Conservation (phyloP, 2,113 vertebrate species). For the Myotis davidii region DNA sequence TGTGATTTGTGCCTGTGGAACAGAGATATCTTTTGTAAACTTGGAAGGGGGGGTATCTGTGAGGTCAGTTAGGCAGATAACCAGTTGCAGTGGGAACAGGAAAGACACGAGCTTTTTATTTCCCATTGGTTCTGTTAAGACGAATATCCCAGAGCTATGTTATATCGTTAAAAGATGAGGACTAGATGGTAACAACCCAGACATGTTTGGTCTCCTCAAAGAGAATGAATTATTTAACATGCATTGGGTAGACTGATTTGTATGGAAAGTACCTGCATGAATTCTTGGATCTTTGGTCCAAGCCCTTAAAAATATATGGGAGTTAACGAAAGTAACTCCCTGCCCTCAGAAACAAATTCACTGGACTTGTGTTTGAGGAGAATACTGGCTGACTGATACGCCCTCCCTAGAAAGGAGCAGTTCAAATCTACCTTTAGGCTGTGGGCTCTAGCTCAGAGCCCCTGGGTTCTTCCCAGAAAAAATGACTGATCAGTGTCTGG, state of each 20-base stretch:
- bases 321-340: neutral
- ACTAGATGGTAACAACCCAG: neutral
- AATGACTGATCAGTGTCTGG: neutral
- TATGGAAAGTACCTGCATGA: neutral
- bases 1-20: neutral
- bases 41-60: neutral
- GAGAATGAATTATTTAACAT: slow-evolving; percentile 22
- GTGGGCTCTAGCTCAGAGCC: neutral
- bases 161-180: neutral
- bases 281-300: slow-evolving; percentile 16
- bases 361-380: neutral
- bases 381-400: neutral
- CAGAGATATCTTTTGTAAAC: neutral
- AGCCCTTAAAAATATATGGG: neutral
- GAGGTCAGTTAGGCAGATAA: neutral
- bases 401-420: neutral
- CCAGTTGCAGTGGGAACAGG: neutral
- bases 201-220: neutral
- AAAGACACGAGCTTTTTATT: neutral
- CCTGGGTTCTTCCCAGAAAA: neutral
- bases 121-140: neutral
- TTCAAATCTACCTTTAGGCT: neutral
- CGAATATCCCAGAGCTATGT: neutral
- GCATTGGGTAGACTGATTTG: neutral
- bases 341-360: neutral